These are phyloP conservation scores for Erethizon dorsatum DNA, from an alignment of 2,797 vertebrate genomes.

Conservation along the genomic window DNA sequence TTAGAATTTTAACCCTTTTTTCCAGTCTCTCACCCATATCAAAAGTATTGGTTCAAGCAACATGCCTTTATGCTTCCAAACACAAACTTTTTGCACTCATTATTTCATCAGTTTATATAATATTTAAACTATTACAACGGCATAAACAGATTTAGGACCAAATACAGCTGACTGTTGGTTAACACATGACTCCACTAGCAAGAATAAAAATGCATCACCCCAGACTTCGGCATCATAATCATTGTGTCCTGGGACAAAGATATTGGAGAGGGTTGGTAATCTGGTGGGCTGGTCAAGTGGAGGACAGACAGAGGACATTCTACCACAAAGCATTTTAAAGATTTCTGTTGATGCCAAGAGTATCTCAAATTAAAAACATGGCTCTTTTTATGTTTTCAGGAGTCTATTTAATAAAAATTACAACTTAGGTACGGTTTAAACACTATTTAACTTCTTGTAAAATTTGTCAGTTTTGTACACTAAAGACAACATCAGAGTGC, in stretches of 20 bases:
- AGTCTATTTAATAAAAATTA: constrained; percentile 57
- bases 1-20: constrained; percentile 36
- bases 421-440: background rate
- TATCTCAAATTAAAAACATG: constrained; percentile 17
- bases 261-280: background rate
- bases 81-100: background rate
- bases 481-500: background rate
- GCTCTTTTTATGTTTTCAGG: constrained; percentile 28
- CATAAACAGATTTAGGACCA: constrained; percentile 59
- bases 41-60: constrained; percentile 30
- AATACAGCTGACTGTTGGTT: constrained; percentile 36
- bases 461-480: background rate
- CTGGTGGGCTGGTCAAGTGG: background rate
- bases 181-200: background rate
- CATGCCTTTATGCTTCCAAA: constrained; percentile 36
- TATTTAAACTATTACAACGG: constrained; percentile 42
- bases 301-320: background rate
- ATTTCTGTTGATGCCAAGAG: background rate
- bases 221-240: background rate
- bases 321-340: background rate
- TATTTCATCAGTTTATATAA: constrained; percentile 44
- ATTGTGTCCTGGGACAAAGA: background rate
- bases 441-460: background rate
- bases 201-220: background rate
- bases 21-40: constrained; percentile 38